These are phyloP conservation scores for Plodia interpunctella DNA, from an alignment of 1,140 invertebrate species.

Conservation along the genomic window DNA sequence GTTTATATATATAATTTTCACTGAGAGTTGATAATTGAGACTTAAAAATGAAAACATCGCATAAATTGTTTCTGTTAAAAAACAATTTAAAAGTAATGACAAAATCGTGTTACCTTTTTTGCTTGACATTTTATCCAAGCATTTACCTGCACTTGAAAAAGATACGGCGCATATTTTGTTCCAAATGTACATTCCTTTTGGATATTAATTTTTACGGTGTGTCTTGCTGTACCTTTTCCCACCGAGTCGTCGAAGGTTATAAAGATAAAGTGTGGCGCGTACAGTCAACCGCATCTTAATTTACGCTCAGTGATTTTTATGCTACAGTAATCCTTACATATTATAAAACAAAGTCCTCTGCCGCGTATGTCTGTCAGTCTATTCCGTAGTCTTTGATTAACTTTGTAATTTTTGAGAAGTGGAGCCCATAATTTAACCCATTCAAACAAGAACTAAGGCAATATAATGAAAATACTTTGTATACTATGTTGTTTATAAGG, in stretches of 20 bases:
- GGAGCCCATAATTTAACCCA: constrained; percentile 41
- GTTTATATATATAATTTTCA: no score
- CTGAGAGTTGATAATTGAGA: not conserved
- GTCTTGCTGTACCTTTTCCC: not conserved
- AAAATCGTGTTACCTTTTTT: not conserved
- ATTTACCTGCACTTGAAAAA: not conserved
- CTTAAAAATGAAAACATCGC: not conserved
- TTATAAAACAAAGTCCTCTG: no score
- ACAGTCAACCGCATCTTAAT: not conserved
- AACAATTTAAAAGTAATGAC: not conserved
- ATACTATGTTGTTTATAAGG: not conserved
- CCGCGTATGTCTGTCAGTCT: no score
- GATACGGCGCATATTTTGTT: not conserved
- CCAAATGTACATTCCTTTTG: constrained; percentile 1
- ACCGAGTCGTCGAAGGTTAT: not conserved
- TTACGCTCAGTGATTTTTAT: not conserved
- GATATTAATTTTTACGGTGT: constrained; percentile 1
- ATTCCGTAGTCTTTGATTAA: constrained; percentile 7
- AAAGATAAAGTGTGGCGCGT: not conserved
- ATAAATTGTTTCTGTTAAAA: not conserved
- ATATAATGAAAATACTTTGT: no score
- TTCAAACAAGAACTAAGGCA: not conserved
- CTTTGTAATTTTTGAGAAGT: constrained; percentile 41
- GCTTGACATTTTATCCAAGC: not conserved
- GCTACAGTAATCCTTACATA: no score